Evolutionary conservation across 2,797 vertebrate species (phyloP), one percentile per base, ranked within the genome.

Genomic region (Sebastolobus altivelis): DNA sequence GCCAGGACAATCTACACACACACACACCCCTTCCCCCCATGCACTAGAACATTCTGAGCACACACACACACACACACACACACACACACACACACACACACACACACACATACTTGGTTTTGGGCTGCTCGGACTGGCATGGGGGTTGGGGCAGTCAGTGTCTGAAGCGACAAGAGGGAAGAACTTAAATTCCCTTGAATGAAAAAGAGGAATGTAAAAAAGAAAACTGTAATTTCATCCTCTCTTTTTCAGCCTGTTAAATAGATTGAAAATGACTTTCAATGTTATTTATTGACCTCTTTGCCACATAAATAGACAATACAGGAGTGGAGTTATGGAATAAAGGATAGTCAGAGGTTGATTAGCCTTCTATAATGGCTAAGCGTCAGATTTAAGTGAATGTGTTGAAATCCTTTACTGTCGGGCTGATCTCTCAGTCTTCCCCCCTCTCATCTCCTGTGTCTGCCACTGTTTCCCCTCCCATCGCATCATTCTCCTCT

Each of bases 1-100:
- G 93, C 94, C 95, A 95, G 91, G 88, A 88, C 91, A 81, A 86
- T 84, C 85, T 75, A 77, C 87, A 77, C 79, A 80, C 75, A 63
- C 80, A 29, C 77, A 63, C 73, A 70, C 79, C 83, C 52, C 84
- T 38, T 58, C 83, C 86, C 86, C 84, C 75, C 33, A 25, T 65
- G 79, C 76, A 52, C 88, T 77, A 83, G 84, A 88, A 90, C 81
- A 89, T 91, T 93, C 85, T 83, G 88, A 87, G 54, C 79, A 63
- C 73, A 67, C 80, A 75, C 82, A 40, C 77, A 81, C 76, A 75
- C 67, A 77, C 67, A 69, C 35, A 65, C 56, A 77, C 87, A 77
- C 67, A 69, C 35, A 65, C 56, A 77, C 87, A 77, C 79, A 79
- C 80, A 75, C 82, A 62, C 77, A 80, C 76, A 75, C 68, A 78